Base-by-base conservation (phyloP, 2,113 vertebrate genomes). In the Tragelaphus scriptus region DNA sequence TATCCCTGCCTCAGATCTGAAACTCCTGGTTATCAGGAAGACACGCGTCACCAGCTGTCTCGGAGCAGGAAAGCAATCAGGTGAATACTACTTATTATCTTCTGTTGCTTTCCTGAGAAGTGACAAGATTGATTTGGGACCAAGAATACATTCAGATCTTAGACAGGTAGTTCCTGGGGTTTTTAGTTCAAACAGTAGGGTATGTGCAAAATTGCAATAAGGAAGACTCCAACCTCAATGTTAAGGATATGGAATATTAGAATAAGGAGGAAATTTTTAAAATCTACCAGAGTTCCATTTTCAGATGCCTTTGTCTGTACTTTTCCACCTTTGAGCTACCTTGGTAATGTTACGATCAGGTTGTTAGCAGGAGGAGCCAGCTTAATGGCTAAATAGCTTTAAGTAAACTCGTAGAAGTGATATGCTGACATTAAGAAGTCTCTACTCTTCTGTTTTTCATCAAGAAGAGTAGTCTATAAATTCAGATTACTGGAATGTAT, bases 51-150 rank as follows among this genome's bases (percentile, higher is more conserved):
- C 98, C 99, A 98, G 99, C 99, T 99, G 99, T 99, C 99, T 99
- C 97, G 7, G 98, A 98, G 98, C 98, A 99, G 99, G 99, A 98
- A 99, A 98, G 99, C 99, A 99, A 99, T 99, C 99, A 99, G 99
- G 99, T 99, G 99, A 99, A 99, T 98, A 98, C 99, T 98, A 98
- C 99, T 99, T 99, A 99, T 99, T 99, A 99, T 99, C 99, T 99
- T 98, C 98, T 98, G 97, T 98, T 99, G 99, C 99, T 98, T 99
- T 98, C 98, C 93, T 44, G 94, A 99, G 98, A 98, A 98, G 97
- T 97, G 98, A 99, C 98, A 99, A 99, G 99, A 99, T 98, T 99
- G 99, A 99, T 99, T 99, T 98, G 98, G 98, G 98, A 98, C 98
- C 98, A 97, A 98, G 96, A 98, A 97, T 91, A 85, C 93, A 63